Base-by-base conservation (phyloP, 1,140 invertebrate genomes). In the Neotoxoptera formosana region DNA sequence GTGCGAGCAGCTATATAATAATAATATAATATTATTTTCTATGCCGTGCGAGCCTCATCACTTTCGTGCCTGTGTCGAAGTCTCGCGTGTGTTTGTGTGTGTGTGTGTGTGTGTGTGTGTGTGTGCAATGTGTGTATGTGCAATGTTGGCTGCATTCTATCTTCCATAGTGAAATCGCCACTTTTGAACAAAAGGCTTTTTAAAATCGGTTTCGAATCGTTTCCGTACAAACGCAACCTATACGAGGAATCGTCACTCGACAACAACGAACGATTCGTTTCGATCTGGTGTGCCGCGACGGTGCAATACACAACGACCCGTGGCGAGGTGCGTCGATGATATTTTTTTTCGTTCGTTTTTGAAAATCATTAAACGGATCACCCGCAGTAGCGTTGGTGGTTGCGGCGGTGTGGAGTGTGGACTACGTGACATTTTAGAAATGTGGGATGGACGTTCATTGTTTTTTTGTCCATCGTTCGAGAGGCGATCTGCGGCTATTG, bases 351-450 rank as follows among this genome's bases (percentile, higher is more conserved):
- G 4, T 47, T 89, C 88, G 34, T 34, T 56, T 89, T 89, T 89
- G 51, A 56, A 89, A 89, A 89, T 89, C 34, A 56, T 89, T 89
- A 88, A 89, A 93, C 91, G 34, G 36, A 56, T 86, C 48, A 86
- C 91, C 76, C 76, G 17, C 60, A 30, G 30, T n/a, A n/a, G 60
- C 60, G 48, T 67, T 53, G 45, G 81, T 53, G 48, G 94, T 94
- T 21, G 94, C n/a, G n/a, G 48, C 3, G 76, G 94, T 94, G 60
- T n/a, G 30, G 11, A 23, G 94, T 51, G 91, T 86, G 91, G 91
- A 53, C 91, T 93, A 93, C 91, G 91, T 93, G 91, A 93, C 91
- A 86, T 84, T 93, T 93, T 93, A 36, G 81, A 86, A 56, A 84
- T 84, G 34, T 45, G 81, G 14, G 91, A 93, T 93, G 91, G 91